Evolutionary conservation across 2,113 vertebrate genomes (phyloP).

Genomic region (Cyanoderma ruficeps): DNA sequence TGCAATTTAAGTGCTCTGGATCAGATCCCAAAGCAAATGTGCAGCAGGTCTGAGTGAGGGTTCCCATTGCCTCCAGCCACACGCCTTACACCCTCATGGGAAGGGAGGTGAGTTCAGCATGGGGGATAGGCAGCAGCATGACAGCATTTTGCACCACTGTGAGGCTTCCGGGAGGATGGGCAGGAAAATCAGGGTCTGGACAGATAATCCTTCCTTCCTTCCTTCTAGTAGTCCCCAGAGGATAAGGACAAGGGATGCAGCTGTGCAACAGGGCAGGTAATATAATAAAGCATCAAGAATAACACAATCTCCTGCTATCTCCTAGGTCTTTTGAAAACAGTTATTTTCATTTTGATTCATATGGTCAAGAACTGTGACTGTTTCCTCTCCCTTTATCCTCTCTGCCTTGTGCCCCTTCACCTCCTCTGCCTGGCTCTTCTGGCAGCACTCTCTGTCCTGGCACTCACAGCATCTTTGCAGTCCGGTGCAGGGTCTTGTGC

Average conservation of each 20-base stretch:
- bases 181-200: not conserved
- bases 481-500: not conserved
- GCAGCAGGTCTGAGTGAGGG: not conserved
- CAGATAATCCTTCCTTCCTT: not conserved
- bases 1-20: not conserved
- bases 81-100: not conserved
- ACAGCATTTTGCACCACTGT: not conserved
- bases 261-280: not conserved
- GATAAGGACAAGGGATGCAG: not conserved
- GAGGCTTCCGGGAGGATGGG: not conserved
- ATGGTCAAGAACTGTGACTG: not conserved
- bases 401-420: not conserved
- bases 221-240: not conserved
- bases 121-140: not conserved
- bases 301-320: not conserved
- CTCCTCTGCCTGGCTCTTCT: not conserved
- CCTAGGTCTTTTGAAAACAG: not conserved
- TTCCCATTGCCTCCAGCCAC: not conserved
- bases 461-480: not conserved
- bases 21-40: not conserved
- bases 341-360: not conserved
- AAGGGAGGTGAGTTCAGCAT: not conserved
- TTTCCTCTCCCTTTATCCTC: not conserved
- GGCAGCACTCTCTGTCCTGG: not conserved
- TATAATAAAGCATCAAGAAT: not conserved